Evolutionary conservation across 2,113 vertebrate species (phyloP).

Genomic region (Hippocampus mohnikei): DNA sequence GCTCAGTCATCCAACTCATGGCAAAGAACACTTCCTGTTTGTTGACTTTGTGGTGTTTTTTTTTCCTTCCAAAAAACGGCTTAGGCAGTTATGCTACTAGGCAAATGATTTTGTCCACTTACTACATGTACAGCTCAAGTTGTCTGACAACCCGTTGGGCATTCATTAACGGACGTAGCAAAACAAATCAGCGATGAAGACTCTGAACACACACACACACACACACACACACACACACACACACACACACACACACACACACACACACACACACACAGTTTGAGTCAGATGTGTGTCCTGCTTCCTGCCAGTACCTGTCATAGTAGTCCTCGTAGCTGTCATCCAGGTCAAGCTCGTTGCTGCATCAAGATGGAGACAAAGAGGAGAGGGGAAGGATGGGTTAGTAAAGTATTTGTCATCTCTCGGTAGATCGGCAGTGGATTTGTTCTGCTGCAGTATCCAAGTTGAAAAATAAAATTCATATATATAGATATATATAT

Average conservation of each 20-base stretch:
- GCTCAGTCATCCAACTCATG: no score
- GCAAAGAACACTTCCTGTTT: background rate
- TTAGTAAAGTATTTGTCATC: slow-evolving; percentile 22
- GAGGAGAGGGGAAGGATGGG: slow-evolving; percentile 13
- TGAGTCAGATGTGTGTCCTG: slow-evolving; percentile 30
- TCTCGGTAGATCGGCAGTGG: no score
- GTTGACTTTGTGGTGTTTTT: background rate
- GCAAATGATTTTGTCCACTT: background rate
- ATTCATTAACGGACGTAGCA: slow-evolving; percentile 12
- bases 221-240: slow-evolving; percentile 22
- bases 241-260: slow-evolving; percentile 19
- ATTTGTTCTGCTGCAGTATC: slow-evolving; percentile 19
- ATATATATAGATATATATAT: background rate
- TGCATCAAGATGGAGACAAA: slow-evolving; percentile 49
- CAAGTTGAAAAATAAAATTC: no score
- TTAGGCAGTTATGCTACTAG: background rate
- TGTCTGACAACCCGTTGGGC: slow-evolving; percentile 35
- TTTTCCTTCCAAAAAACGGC: background rate
- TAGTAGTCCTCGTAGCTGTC: slow-evolving; percentile 77
- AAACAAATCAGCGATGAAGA: slow-evolving; percentile 19
- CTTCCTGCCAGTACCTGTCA: slow-evolving; percentile 72
- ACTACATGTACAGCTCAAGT: background rate
- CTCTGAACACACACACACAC: slow-evolving; percentile 26
- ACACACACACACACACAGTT: slow-evolving; percentile 24
- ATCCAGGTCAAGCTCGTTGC: slow-evolving; percentile 73